Evolutionary conservation across 2,113 vertebrate genomes (phyloP), one percentile per base, ranked within the genome.

Genomic region (Rhodinocichla rosea): DNA sequence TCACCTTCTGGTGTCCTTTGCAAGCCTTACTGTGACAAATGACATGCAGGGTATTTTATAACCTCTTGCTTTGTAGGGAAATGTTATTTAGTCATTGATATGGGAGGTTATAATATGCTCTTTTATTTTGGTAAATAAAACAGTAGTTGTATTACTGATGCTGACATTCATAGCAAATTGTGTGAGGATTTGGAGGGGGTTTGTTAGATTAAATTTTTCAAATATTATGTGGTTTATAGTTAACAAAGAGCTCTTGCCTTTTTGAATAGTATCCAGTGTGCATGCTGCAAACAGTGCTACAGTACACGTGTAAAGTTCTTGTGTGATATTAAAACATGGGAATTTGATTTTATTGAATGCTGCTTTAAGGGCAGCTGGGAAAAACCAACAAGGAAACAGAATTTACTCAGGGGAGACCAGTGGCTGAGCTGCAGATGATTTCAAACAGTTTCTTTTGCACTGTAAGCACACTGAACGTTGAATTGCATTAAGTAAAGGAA

Each of bases 1-100:
- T 94, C 90, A 94, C 83, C 59, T 92, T 92, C 88, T 93, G 83
- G 76, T 95, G 76, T 95, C 95, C 90, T 90, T 95, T 87, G 47
- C 85, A 92, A 74, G 64, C 70, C 59, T 24, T 83, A 1, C 59
- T 69, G 67, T 84, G 79, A 73, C 55, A 92, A 83, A 55, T 33
- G 22, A 7, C 19, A 22, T 65, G 39, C 45, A 55, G 50, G 28
- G 15, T 55, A 10, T 57, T 86, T 87, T 76, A 35, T 55, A 39
- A 33, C 80, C 40, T 37, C 53, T 88, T 88, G 45, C 55, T 90
- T 95, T 93, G 50, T 32, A 70, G 50, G 19, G 52, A 63, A 90
- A 80, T 83, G 19, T 63, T 94, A 39, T 33, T 83, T 80, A 76
- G 45, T 47, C 20, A 17, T 60, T 73, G 53, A 37, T 68, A 52